Conservation (phyloP, 2,888 invertebrate species). For the Unio delphinus region DNA sequence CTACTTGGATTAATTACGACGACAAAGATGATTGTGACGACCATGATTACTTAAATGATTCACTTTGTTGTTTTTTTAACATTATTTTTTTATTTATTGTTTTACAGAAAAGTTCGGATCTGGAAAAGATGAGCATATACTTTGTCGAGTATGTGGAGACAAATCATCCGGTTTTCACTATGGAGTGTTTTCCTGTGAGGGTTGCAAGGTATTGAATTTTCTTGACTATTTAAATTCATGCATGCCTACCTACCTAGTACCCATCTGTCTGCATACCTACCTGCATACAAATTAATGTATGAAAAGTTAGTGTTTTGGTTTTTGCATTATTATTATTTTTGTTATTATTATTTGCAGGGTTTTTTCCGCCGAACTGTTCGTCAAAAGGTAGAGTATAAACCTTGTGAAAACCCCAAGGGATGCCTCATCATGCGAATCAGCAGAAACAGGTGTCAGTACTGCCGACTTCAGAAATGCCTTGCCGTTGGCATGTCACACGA, state of each 20-base stretch:
- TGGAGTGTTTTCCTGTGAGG: constrained; percentile 67
- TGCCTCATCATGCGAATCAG: constrained; percentile 66
- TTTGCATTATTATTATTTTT: neutral
- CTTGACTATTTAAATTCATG: too few species aligned
- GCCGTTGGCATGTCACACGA: constrained; percentile 65
- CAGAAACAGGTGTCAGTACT: constrained; percentile 64
- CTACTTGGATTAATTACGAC: too few species aligned
- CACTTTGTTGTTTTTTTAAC: neutral
- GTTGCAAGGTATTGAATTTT: constrained; percentile 58
- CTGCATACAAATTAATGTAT: too few species aligned
- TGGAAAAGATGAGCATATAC: constrained; percentile 56
- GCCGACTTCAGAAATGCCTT: constrained; percentile 63
- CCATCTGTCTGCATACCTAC: too few species aligned
- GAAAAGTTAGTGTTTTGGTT: neutral
- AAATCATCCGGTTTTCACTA: constrained; percentile 67
- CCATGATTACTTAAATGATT: too few species aligned
- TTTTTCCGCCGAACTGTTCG: constrained; percentile 65
- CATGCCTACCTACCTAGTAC: too few species aligned
- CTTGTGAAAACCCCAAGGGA: constrained; percentile 58
- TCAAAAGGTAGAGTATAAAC: constrained; percentile 62
- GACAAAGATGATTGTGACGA: too few species aligned
- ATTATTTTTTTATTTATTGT: neutral
- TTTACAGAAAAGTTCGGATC: constrained; percentile 46
- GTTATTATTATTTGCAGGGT: constrained; percentile 42
- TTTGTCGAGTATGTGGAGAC: constrained; percentile 66